phyloP scores from a whole-genome alignment of 2,888 invertebrate species.

The Tinea semifulvella region DNA sequence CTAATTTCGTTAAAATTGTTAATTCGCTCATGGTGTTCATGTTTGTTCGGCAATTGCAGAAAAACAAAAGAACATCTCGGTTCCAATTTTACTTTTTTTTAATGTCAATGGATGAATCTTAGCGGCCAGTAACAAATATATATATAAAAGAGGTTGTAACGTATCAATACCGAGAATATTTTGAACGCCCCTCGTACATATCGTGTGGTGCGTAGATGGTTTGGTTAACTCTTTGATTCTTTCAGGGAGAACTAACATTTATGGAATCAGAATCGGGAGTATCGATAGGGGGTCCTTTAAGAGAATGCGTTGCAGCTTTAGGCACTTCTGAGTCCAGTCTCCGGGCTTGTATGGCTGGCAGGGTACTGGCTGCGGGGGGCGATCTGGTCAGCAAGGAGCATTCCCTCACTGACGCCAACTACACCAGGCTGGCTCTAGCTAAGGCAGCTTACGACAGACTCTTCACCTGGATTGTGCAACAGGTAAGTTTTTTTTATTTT shows the following conservation, averaged over 20 bases:
- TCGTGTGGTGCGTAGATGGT: too few species aligned
- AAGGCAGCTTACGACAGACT: constrained; percentile 96
- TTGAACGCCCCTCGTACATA: too few species aligned
- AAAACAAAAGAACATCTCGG: too few species aligned
- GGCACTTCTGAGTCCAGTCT: constrained; percentile 74
- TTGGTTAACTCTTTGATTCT: too few species aligned
- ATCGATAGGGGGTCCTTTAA: constrained; percentile 50
- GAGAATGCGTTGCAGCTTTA: constrained; percentile 54
- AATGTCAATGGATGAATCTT: too few species aligned
- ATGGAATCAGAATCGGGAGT: constrained; percentile 70
- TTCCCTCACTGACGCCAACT: constrained; percentile 83
- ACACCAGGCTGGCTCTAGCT: constrained; percentile 90
- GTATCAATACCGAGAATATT: too few species aligned
- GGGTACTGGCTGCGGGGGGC: constrained; percentile 88
- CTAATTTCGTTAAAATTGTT: too few species aligned
- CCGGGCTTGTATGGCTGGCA: constrained; percentile 79
- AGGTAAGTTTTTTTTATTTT: constrained; percentile 40
- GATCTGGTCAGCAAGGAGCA: constrained; percentile 92
- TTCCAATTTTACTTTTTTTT: too few species aligned
- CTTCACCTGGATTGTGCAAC: constrained; percentile 92
- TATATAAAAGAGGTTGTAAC: too few species aligned
- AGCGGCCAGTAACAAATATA: too few species aligned
- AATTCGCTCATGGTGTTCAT: too few species aligned
- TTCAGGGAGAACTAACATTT: constrained; percentile 67
- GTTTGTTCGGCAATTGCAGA: too few species aligned